Evolutionary conservation across 1,140 invertebrate species (phyloP).

Genomic region (Phymorhynchus buccinoides): DNA sequence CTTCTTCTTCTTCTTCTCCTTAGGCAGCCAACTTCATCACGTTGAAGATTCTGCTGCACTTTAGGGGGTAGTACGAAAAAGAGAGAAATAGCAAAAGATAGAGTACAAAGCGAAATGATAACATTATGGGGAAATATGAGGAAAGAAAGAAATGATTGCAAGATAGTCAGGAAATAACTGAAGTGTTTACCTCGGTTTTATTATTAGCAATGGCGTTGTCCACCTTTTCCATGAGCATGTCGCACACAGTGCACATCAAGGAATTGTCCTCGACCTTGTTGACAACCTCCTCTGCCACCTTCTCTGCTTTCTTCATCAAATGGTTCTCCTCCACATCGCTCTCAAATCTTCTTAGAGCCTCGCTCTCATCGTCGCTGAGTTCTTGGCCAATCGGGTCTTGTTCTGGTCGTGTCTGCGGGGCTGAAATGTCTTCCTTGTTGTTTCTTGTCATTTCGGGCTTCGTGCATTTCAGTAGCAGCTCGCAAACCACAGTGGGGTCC

Average conservation of each 20-base stretch:
- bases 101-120: too few species aligned
- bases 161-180: too few species aligned
- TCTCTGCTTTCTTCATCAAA: slow-evolving; percentile 1
- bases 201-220: slow-evolving; percentile 17
- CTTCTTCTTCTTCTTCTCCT: too few species aligned
- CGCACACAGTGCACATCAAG: neutral
- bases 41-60: too few species aligned
- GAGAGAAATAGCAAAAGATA: too few species aligned
- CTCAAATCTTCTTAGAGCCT: neutral
- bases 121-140: too few species aligned
- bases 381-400: neutral
- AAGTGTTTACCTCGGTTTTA: slow-evolving; percentile 29
- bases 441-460: neutral
- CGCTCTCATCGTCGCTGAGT: neutral
- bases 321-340: neutral
- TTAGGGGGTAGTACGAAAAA: too few species aligned
- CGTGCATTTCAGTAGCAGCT: slow-evolving; percentile 1
- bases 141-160: too few species aligned
- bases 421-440: neutral
- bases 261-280: neutral
- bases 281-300: neutral
- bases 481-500: slow-evolving; percentile 9
- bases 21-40: too few species aligned
- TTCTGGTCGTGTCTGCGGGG: neutral
- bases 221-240: slow-evolving; percentile 1